Evolutionary conservation across 2,888 invertebrate species (phyloP).

Genomic region (Belgica antarctica): DNA sequence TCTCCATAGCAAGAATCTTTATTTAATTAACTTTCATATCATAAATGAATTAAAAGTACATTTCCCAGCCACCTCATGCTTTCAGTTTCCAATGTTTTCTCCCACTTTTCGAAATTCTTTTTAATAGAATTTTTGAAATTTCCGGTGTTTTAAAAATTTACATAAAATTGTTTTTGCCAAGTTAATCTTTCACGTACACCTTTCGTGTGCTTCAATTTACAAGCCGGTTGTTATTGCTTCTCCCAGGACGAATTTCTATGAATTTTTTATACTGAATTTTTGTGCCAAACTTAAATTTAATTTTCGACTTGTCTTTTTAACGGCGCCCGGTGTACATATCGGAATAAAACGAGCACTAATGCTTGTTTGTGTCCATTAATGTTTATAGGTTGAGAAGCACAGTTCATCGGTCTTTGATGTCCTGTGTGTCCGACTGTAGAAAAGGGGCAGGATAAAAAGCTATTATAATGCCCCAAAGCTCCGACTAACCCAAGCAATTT

Average conservation of each 20-base stretch:
- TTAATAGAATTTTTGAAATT: constrained; percentile 11
- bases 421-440: not conserved
- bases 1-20: not conserved
- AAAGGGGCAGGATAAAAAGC: not conserved
- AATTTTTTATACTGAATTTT: constrained; percentile 9
- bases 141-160: constrained; percentile 35
- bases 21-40: not conserved
- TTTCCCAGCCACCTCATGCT: not conserved
- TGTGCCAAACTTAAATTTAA: constrained; percentile 17
- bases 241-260: constrained; percentile 2
- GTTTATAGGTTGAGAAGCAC: constrained; percentile 1
- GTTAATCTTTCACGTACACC: not conserved
- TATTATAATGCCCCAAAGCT: not conserved
- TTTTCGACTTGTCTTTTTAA: constrained; percentile 13
- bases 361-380: not conserved
- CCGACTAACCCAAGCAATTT: not conserved
- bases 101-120: not conserved
- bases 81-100: not conserved
- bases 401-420: too few relatives aligned
- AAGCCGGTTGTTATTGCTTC: too few relatives aligned
- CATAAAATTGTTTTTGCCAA: constrained; percentile 1
- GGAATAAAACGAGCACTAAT: constrained; percentile 10
- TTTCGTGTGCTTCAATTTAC: not conserved
- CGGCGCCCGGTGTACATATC: not conserved
- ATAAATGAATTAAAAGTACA: not conserved